Evolutionary conservation across 2,113 vertebrate genomes (phyloP).

Genomic region (Rhynchomys soricoides): DNA sequence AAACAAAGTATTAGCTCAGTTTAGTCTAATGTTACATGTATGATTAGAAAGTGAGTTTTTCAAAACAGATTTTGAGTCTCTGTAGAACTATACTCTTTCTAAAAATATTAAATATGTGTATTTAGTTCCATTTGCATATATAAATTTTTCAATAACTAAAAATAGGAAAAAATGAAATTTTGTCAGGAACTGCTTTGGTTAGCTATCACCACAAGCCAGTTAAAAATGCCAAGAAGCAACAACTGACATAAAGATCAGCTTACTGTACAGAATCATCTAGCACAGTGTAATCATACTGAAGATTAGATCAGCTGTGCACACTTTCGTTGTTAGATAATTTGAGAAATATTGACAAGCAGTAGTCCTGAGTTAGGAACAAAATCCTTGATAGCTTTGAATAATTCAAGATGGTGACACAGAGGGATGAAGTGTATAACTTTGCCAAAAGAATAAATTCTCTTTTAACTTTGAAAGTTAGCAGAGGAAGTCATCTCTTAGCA

Average conservation of each 20-base stretch:
- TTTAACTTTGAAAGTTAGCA: neutral
- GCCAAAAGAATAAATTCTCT: neutral
- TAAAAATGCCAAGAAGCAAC: conserved; percentile 21
- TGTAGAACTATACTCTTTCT: neutral
- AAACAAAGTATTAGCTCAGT: neutral
- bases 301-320: neutral
- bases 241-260: neutral
- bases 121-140: conserved; percentile 30
- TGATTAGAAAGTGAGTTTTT: conserved; percentile 17
- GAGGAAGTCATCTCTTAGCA: neutral
- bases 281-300: neutral
- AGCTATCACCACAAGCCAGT: neutral
- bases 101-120: conserved; percentile 1
- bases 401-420: neutral
- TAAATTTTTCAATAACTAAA: neutral
- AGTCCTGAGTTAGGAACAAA: neutral
- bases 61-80: neutral
- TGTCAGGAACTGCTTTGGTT: neutral
- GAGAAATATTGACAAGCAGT: neutral
- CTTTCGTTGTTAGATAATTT: neutral
- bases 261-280: neutral
- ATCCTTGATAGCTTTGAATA: conserved; percentile 12
- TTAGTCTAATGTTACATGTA: neutral
- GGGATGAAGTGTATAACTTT: neutral
- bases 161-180: neutral